These are phyloP conservation scores for Meandrusa payeni DNA, from an alignment of 2,888 invertebrate species.

Conservation along the genomic window DNA sequence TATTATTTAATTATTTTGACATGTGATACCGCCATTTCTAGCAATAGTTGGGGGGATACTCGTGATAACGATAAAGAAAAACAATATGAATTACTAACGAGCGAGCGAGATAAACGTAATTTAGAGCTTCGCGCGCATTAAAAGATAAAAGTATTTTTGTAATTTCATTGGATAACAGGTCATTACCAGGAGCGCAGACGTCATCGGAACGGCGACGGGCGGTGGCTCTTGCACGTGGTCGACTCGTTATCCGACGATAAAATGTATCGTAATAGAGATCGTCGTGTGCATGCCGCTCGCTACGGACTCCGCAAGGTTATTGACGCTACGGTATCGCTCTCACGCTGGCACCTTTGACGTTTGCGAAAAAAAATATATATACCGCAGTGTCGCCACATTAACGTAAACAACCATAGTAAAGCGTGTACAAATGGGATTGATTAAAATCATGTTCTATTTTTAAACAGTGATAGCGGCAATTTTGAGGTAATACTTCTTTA, in stretches of 20 bases:
- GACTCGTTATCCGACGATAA: slow-evolving; percentile 5
- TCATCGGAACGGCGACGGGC: slow-evolving; percentile 2
- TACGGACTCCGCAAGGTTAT: slow-evolving; percentile 12
- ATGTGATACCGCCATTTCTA: too few species aligned
- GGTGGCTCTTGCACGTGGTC: slow-evolving; percentile 17
- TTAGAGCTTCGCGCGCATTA: too few species aligned
- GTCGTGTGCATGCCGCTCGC: slow-evolving; percentile 1
- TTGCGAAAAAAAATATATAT: slow-evolving; percentile 9
- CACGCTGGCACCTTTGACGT: slow-evolving; percentile 1
- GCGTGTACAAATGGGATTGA: too few species aligned
- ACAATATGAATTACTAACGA: too few species aligned
- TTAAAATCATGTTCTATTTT: too few species aligned
- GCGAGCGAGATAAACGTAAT: too few species aligned
- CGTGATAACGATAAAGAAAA: too few species aligned
- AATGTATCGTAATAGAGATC: slow-evolving; percentile 17
- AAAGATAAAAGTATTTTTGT: slow-evolving; percentile 1
- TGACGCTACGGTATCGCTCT: slow-evolving; percentile 9
- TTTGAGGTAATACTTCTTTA: too few species aligned
- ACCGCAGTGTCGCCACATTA: not conserved
- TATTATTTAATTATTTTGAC: too few species aligned
- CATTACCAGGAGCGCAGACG: slow-evolving; percentile 16
- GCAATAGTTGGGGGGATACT: too few species aligned
- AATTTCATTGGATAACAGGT: slow-evolving; percentile 10
- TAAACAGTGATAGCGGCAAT: too few species aligned
- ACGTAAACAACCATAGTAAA: too few species aligned